Evolutionary conservation across 1,140 invertebrate genomes (phyloP).

Genomic region (Geopemphigus sp.): DNA sequence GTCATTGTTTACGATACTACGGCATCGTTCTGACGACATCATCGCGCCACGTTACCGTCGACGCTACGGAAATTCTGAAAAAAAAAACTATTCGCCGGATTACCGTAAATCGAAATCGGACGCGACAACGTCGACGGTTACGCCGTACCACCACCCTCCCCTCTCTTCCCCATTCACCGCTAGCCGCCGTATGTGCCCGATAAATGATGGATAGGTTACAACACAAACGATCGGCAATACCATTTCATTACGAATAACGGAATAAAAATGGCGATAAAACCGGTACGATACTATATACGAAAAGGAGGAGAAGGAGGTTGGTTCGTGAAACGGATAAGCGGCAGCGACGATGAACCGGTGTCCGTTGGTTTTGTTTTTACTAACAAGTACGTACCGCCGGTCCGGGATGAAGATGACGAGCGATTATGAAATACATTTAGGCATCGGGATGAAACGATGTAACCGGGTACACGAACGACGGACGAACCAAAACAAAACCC

Average conservation of each 20-base stretch:
- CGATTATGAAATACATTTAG: too few species aligned
- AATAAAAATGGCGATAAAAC: constrained; percentile 17
- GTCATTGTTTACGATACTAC: not conserved
- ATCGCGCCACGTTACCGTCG: not conserved
- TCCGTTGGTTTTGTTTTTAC: too few species aligned
- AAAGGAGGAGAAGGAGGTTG: too few species aligned
- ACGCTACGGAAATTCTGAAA: not conserved
- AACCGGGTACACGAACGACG: not conserved
- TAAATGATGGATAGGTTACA: too few species aligned
- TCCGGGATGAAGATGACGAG: too few species aligned
- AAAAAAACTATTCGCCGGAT: not conserved
- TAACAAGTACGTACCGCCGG: too few species aligned
- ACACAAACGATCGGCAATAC: not conserved
- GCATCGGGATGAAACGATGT: too few species aligned
- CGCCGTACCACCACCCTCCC: too few species aligned
- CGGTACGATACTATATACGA: not conserved
- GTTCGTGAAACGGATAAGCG: not conserved
- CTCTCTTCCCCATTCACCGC: too few species aligned
- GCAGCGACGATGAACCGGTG: too few species aligned
- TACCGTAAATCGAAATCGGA: not conserved
- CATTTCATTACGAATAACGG: constrained; percentile 12
- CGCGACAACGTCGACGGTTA: not conserved
- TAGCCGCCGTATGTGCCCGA: too few species aligned
- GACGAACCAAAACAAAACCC: not conserved
- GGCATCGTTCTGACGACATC: not conserved